Evolutionary conservation across 1,140 invertebrate species (phyloP).

Genomic region (Apis cerana): DNA sequence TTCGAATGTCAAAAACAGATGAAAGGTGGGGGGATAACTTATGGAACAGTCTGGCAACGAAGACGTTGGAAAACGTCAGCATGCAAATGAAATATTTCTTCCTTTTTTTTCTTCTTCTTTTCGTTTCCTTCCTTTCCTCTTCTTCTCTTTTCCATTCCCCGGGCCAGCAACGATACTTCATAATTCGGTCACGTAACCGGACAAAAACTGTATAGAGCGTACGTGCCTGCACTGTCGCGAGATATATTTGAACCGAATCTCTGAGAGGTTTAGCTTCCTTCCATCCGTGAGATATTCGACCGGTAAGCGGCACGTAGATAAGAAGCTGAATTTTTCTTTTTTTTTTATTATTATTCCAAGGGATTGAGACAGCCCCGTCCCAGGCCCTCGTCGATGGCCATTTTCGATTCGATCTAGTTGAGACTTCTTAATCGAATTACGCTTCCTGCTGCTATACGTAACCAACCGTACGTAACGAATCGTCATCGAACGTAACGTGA

Average conservation of each 20-base stretch:
- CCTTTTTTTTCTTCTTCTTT: neutral
- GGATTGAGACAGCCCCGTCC: too few relatives aligned
- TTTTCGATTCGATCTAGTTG: too few relatives aligned
- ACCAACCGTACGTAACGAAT: neutral
- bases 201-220: slow-evolving; percentile 35
- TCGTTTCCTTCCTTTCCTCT: neutral
- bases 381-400: neutral
- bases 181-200: slow-evolving; percentile 44
- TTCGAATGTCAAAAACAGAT: neutral
- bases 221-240: slow-evolving; percentile 14
- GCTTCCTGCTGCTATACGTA: neutral
- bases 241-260: slow-evolving; percentile 27
- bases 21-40: neutral
- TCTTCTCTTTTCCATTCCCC: too few relatives aligned
- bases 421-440: neutral
- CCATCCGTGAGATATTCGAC: slow-evolving; percentile 17
- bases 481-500: neutral
- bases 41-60: neutral
- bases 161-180: neutral
- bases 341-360: slow-evolving; percentile 6
- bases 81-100: slow-evolving; percentile 29
- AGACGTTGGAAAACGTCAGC: neutral
- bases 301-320: slow-evolving; percentile 21
- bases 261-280: neutral
- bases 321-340: slow-evolving; percentile 31